Base-by-base conservation (phyloP, 92 coral and sea anemone species). In the Phenganax subtilis region DNA sequence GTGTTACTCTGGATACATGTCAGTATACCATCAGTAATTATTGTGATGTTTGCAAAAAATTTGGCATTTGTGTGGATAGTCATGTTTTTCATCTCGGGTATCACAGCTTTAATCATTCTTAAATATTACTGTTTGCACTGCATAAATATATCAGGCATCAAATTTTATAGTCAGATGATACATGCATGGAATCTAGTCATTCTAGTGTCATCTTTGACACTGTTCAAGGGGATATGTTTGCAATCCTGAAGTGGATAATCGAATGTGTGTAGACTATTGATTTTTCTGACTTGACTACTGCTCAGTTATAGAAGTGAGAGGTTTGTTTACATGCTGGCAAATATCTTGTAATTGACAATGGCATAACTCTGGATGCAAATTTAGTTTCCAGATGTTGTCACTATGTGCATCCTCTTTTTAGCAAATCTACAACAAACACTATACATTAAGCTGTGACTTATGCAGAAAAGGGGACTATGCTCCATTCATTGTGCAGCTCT, bases 241-340 rank as follows among this genome's bases (percentile, higher is more conserved):
- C 37, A 68, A 28, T 8, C 58, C 12, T 31, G 69, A 57, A 76
- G 81, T 76, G 81, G 69, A n/a, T 57, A 76, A 76, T 76, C 54
- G 8, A 57, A 53, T 14, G 52, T 12, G 51, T 10, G 64, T 75
- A 6, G 66, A n/a, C 62, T 75, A 65, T 47, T 75, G 61, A 15
- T 8, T 75, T 51, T 14, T 54, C 37, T 51, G 58, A 11, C 64
- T 58, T 57, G 69, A 31, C 29, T 58, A 44, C 52, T 76, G 25
- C 7, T 30, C 58, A 57, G 28, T 29, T 76, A 10, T 44, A 27
- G 58, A 51, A 57, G 81, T 56, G 65, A 55, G 37, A 37, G 65
- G 12, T 20, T 5, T 65, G 6, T 17, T 3, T 9, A 59, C n/a
- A 7, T 75, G 55, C 55, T 31, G 58, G 51, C 63, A 55, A 29